phyloP scores from a whole-genome alignment of 2,113 vertebrate species.

The Cebidichthys violaceus region DNA sequence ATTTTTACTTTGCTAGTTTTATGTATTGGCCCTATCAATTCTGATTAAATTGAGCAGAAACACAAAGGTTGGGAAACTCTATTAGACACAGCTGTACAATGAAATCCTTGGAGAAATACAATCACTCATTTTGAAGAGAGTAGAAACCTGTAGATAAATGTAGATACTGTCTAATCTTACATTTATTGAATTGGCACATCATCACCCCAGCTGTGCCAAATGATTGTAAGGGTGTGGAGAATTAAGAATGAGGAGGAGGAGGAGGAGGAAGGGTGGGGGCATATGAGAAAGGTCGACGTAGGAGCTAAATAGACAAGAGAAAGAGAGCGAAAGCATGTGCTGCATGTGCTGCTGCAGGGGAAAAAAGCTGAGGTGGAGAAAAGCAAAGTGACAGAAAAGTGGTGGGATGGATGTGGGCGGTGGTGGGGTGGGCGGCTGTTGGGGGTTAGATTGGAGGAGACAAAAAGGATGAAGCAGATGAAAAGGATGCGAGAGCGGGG shows the following conservation, averaged over 20 bases:
- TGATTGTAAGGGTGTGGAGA: background rate
- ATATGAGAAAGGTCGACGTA: conserved; percentile 15
- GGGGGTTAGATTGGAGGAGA: conserved; percentile 30
- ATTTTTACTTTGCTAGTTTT: background rate
- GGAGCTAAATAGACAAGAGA: background rate
- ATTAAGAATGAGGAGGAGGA: too few relatives aligned
- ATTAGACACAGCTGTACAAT: background rate
- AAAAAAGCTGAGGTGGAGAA: conserved; percentile 26
- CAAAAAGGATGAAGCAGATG: conserved; percentile 64
- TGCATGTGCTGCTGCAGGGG: background rate
- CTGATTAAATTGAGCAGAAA: background rate
- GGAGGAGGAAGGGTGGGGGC: background rate
- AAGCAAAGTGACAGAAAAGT: conserved; percentile 41
- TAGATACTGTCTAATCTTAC: background rate
- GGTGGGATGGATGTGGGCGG: conserved; percentile 6
- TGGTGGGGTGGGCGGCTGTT: background rate
- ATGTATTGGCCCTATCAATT: background rate
- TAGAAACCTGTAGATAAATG: background rate
- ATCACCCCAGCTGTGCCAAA: background rate
- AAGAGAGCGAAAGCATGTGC: background rate
- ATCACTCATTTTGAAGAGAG: background rate
- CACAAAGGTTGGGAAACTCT: background rate
- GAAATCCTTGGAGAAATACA: background rate
- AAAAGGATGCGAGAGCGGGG: conserved; percentile 34
- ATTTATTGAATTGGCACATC: background rate